Base-by-base conservation (phyloP, 2,888 invertebrate genomes). In the Hipparchia semele region DNA sequence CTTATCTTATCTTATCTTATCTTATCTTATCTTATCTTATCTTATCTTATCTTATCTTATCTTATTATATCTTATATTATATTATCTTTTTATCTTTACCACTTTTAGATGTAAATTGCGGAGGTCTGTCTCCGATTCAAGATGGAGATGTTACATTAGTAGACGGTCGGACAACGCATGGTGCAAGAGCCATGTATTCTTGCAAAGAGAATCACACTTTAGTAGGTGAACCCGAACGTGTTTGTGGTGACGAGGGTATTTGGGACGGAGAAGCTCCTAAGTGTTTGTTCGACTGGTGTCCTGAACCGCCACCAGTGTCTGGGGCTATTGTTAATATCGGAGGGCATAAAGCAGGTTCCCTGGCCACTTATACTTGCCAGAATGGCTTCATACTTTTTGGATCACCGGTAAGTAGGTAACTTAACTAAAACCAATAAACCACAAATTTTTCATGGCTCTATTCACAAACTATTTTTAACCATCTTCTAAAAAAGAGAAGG, bases 281-380 rank as follows among this genome's bases (percentile, higher is more conserved):
- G 81, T 98, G 98, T 86, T 90, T 98, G 66, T 97, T 97, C 84
- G 96, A 98, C 89, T 96, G 98, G 98, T 98, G 98, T 85, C 97
- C 97, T 0, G 97, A 97, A 76, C 98, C 98, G 0, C 96, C 96
- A 0, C 94, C 95, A 53, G 96, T 98, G 2, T 94, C 96, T 7
- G 98, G 98, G 0, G 98, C 97, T 1, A 90, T 95, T 0, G 96
- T 98, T 0, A 88, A 94, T 0, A 95, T 95, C 7, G 95, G 95
- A 0, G 97, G 98, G 2, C 96, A 96, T 79, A 95, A 97, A 75
- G 96, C 97, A 3, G 98, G 98, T 2, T 97, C 97, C 0, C 95
- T 96, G 0, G 97, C 98, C 0, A 96, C 95, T 0, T 98, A 98
- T 83, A 94, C 95, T 5, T 98, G 98, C 81, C 96, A 97, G 82